A percentile compares a stretch with the other conserved stretches of the same genome.
Evolutionary conservation across 2,797 vertebrate genomes (phyloP).

Genomic region (Nannoperca australis): DNA sequence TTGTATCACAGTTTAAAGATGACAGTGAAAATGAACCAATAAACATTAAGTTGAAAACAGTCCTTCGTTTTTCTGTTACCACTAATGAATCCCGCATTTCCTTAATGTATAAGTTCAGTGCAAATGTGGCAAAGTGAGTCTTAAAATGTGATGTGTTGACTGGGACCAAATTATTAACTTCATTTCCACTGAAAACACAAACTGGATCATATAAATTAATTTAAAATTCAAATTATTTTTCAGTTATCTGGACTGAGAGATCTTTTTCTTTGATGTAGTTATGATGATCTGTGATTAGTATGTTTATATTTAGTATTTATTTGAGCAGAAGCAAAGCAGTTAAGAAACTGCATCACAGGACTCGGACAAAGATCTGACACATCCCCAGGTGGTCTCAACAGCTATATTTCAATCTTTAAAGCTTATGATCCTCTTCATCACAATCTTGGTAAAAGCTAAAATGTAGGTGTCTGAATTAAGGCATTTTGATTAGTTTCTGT

Average conservation of each 20-base stretch:
- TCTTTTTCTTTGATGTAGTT: not conserved
- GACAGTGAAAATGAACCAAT: not conserved
- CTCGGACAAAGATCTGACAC: slow-evolving; percentile 17
- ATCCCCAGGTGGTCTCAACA: not conserved
- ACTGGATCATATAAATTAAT: not conserved
- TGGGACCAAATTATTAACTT: not conserved
- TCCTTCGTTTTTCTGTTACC: not conserved
- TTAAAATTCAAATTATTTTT: not conserved
- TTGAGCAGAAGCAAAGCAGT: slow-evolving; percentile 1
- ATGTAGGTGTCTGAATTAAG: slow-evolving; percentile 13
- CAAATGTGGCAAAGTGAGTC: not conserved
- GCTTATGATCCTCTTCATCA: slow-evolving; percentile 10
- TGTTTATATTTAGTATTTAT: not conserved
- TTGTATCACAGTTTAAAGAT: not conserved
- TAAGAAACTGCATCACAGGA: slow-evolving; percentile 1
- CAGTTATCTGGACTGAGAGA: not conserved
- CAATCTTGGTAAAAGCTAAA: slow-evolving; percentile 2
- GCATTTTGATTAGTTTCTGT: slow-evolving; percentile 19
- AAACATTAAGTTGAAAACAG: not conserved
- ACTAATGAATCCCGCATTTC: not conserved
- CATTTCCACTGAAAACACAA: slow-evolving; percentile 4
- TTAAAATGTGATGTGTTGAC: not conserved
- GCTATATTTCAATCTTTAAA: slow-evolving; percentile 23
- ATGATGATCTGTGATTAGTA: not conserved
- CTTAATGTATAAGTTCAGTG: not conserved